These are phyloP conservation scores for Triops longicaudatus DNA, from an alignment of 1,140 invertebrate genomes.

Conservation along the genomic window DNA sequence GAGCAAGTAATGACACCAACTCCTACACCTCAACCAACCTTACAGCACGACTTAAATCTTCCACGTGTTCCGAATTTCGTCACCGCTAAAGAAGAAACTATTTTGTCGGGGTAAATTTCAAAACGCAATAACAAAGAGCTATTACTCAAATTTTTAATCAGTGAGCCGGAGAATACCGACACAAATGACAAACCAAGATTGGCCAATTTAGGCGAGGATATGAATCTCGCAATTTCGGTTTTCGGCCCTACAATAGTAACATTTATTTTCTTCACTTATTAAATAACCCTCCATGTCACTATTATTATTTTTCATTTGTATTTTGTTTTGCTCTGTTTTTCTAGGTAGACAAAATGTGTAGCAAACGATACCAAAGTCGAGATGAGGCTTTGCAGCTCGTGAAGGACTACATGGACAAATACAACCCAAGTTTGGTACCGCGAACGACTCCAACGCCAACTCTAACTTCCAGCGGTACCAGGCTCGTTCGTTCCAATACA, in stretches of 20 bases:
- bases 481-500: neutral
- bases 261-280: neutral
- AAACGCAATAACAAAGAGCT: neutral
- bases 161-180: neutral
- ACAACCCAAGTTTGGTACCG: neutral
- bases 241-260: neutral
- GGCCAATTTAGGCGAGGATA: neutral
- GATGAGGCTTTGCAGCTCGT: neutral
- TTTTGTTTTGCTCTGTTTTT: no score
- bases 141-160: neutral
- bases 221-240: neutral
- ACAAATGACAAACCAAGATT: neutral
- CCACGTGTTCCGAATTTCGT: neutral
- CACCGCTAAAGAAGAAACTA: neutral
- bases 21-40: neutral
- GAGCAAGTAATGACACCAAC: neutral
- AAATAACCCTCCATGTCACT: no score
- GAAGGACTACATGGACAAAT: neutral
- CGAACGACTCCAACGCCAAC: neutral
- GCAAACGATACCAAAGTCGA: conserved; percentile 1
- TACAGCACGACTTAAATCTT: neutral
- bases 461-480: neutral
- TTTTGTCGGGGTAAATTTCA: neutral
- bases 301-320: no score
- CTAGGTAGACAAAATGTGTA: conserved; percentile 3